Conservation (phyloP, 2,797 vertebrate species). For the Rachycentron canadum region DNA sequence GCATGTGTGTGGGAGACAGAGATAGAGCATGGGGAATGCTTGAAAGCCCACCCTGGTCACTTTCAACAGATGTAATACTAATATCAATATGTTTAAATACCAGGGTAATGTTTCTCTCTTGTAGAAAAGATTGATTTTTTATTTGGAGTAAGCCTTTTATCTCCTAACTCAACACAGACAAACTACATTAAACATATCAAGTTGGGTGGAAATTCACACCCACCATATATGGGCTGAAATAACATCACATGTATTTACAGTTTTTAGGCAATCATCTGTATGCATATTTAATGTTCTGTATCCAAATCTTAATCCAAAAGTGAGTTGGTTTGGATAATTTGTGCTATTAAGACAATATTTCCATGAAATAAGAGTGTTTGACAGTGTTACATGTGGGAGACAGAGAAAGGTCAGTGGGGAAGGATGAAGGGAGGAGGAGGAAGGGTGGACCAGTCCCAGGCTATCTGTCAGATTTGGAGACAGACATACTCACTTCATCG, state of each 20-base stretch:
- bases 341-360: neutral
- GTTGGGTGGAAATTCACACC: conserved; percentile 12
- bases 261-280: neutral
- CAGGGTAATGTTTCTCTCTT: conserved; percentile 44
- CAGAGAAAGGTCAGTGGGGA: conserved; percentile 48
- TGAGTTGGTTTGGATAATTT: conserved; percentile 5
- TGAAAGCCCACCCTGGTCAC: conserved; percentile 11
- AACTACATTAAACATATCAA: conserved; percentile 38
- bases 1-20: neutral
- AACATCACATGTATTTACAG: neutral
- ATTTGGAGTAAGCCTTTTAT: conserved; percentile 33
- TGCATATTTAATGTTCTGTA: neutral
- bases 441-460: conserved; percentile 60
- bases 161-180: conserved; percentile 30
- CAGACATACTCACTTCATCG: conserved; percentile 44
- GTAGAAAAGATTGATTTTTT: conserved; percentile 15
- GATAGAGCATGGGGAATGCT: neutral
- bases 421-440: conserved; percentile 63
- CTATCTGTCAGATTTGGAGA: conserved; percentile 40
- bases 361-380: conserved; percentile 23
- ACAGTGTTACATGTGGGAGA: neutral
- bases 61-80: conserved; percentile 23
- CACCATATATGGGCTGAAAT: conserved; percentile 29
- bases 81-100: conserved; percentile 15
- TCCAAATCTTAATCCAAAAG: neutral